phyloP scores from a whole-genome alignment of 2,113 vertebrate species.

The Peucedramus taeniatus region DNA sequence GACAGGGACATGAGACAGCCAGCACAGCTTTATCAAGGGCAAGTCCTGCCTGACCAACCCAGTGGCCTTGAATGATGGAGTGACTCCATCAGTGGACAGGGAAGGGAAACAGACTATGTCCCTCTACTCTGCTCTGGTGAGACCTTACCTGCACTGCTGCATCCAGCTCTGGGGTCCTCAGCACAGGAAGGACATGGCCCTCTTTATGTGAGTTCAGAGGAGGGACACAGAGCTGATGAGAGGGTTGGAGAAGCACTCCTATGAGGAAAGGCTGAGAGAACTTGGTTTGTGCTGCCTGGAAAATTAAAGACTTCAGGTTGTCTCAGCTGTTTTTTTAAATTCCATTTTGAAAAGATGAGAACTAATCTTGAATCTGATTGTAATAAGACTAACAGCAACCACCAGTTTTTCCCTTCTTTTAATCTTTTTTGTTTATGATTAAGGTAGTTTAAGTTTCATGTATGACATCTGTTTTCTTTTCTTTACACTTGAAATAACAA shows the following conservation, averaged over 20 bases:
- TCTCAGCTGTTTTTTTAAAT: background rate
- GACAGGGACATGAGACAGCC: no score
- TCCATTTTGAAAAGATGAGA: background rate
- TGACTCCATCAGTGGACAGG: background rate
- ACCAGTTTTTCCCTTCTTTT: background rate
- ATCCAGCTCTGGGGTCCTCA: background rate
- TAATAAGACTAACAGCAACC: background rate
- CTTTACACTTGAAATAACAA: background rate
- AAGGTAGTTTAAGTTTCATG: background rate
- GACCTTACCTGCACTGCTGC: background rate
- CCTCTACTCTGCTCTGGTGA: background rate
- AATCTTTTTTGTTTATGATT: background rate
- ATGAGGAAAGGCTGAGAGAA: background rate
- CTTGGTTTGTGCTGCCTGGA: background rate
- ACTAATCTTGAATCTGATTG: background rate
- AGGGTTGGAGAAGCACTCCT: background rate
- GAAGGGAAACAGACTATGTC: background rate
- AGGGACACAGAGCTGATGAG: background rate
- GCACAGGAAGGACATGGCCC: background rate
- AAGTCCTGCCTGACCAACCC: background rate
- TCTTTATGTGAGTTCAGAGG: background rate
- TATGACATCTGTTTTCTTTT: slow-evolving; percentile 1
- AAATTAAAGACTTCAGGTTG: background rate
- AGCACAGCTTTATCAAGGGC: accelerated
- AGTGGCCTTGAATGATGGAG: background rate